Evolutionary conservation across 1,140 invertebrate genomes (phyloP).

Genomic region (Drosophila jambulina): DNA sequence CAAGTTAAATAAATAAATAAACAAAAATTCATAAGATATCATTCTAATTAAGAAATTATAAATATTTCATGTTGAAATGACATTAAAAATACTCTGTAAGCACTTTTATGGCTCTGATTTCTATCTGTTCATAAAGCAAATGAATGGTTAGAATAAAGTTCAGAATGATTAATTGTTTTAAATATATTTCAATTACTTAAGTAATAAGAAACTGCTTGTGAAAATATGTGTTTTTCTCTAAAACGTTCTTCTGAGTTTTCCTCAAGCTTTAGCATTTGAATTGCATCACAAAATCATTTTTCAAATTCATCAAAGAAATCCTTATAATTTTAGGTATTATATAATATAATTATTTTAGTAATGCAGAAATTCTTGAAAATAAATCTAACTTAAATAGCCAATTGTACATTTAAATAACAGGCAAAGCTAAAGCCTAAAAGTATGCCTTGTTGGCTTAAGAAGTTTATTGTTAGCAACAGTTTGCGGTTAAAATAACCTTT

Average conservation of each 20-base stretch:
- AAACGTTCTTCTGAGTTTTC: neutral
- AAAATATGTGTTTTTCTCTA: neutral
- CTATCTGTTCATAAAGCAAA: neutral
- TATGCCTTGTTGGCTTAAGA: neutral
- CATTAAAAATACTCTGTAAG: neutral
- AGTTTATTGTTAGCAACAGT: neutral
- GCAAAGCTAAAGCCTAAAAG: slow-evolving; percentile 10
- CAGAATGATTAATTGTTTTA: neutral
- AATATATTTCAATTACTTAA: neutral
- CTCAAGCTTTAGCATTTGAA: no score
- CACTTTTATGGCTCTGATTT: neutral
- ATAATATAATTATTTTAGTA: no score
- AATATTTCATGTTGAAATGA: neutral
- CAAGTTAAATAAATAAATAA: neutral
- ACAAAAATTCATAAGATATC: neutral
- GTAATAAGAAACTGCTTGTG: no score
- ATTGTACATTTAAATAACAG: neutral
- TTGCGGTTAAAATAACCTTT: neutral
- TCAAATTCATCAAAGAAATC: neutral
- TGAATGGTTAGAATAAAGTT: neutral
- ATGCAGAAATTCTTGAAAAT: neutral
- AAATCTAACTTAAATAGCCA: neutral
- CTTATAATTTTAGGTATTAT: no score
- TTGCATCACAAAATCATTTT: neutral
- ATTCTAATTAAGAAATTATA: neutral